Percentiles rank a stretch among this genome's conserved stretches.
phyloP scores from a whole-genome alignment of 2,797 vertebrate genomes.

The Sebastolobus alascanus region DNA sequence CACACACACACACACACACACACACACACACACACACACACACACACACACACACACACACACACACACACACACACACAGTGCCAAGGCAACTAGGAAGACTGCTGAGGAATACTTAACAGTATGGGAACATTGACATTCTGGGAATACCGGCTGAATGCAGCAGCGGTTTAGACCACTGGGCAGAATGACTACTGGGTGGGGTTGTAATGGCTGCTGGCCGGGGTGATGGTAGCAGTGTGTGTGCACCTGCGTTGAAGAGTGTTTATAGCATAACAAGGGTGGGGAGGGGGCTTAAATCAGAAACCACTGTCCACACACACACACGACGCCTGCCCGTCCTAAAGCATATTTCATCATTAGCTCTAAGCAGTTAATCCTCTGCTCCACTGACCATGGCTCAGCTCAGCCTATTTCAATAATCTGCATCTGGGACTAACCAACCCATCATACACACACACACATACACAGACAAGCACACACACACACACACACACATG shows the following conservation, averaged over 20 bases:
- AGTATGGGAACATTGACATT: slow-evolving; percentile 70
- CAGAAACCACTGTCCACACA: slow-evolving; percentile 49
- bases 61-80: slow-evolving; percentile 54
- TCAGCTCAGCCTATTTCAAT: slow-evolving; percentile 84
- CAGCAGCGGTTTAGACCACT: slow-evolving; percentile 55
- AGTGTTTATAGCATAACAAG: slow-evolving; percentile 50
- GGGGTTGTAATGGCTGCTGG: slow-evolving; percentile 49
- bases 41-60: background rate
- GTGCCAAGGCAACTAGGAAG: slow-evolving; percentile 59
- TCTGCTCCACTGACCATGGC: slow-evolving; percentile 85
- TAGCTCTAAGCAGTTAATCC: slow-evolving; percentile 89
- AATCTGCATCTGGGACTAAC: slow-evolving; percentile 85
- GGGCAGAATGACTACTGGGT: slow-evolving; percentile 40
- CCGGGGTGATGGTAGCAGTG: slow-evolving; percentile 37
- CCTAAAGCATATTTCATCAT: slow-evolving; percentile 88
- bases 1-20: slow-evolving; percentile 35
- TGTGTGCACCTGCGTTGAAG: slow-evolving; percentile 39
- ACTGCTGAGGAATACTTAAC: slow-evolving; percentile 79
- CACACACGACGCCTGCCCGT: slow-evolving; percentile 49
- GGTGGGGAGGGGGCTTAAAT: slow-evolving; percentile 23
- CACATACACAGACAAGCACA: slow-evolving; percentile 15
- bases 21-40: slow-evolving; percentile 37
- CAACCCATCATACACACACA: slow-evolving; percentile 62
- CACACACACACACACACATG: slow-evolving; percentile 34
- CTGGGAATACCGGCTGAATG: slow-evolving; percentile 47